Base-by-base conservation (phyloP, 2,113 vertebrate genomes). In the Myotis lucifugus region DNA sequence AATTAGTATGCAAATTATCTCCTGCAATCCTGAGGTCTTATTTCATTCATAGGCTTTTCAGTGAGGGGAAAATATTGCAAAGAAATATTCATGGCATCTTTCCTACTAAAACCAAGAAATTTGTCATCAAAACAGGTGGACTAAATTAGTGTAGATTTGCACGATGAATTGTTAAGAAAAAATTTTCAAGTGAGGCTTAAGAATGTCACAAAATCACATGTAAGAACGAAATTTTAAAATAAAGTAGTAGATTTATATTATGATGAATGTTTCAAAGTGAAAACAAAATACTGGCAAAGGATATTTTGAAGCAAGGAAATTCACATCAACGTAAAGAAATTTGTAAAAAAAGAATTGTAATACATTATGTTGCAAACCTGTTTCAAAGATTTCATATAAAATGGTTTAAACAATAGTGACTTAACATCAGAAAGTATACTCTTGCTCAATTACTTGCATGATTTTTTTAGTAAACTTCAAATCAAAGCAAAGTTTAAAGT, bases 1-100 rank as follows among this genome's bases (percentile, higher is more conserved):
- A 96, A 97, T 93, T 96, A 96, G 90, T 95, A 96, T 95, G 95
- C 73, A 96, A 97, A 96, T 97, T 74, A 95, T 90, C 48, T 90
- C 61, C 69, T 84, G 67, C 61, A 73, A 88, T 93, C 88, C 77
- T 70, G 54, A 95, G 52, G 67, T 95, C 85, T 94, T 84, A 85
- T 91, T 95, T 94, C 96, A 95, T 95, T 97, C 82, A 74, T 78
- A 37, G 61, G 54, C 73, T 95, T 96, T 94, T 88, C 90, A 82
- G 54, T 42, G 52, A 94, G 37, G 54, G 81, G 46, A 76, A 95
- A 77, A 94, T 84, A 94, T 66, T 50, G 42, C 76, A 87, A 85
- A 67, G 87, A 93, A 93, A 94, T 79, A 88, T 52, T 86, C 84
- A 83, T 59, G 40, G 56, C 40, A 23, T 94, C 72, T 76, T 94